A percentile compares a stretch with the other conserved stretches of the same genome.
These are phyloP conservation scores for Dascyllus trimaculatus DNA, from an alignment of 2,113 vertebrate genomes.

Conservation along the genomic window DNA sequence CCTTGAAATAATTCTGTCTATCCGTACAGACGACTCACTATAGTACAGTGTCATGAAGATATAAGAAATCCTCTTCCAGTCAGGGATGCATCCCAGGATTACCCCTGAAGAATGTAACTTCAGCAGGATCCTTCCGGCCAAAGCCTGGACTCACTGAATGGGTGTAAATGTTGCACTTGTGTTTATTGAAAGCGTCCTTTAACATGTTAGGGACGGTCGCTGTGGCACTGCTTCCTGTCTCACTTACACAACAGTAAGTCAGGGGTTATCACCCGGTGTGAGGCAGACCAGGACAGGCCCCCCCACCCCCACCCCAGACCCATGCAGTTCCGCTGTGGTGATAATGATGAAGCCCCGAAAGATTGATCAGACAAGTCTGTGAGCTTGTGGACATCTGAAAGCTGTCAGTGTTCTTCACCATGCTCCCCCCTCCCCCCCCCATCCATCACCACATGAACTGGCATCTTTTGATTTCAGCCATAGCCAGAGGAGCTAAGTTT, in stretches of 20 bases:
- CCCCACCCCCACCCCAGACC: constrained; percentile 29
- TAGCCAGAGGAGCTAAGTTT: not conserved
- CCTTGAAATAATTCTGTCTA: constrained; percentile 25
- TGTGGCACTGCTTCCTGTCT: constrained; percentile 18
- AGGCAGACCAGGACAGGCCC: constrained; percentile 40
- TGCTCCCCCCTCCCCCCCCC: too few species aligned
- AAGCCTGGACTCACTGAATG: not conserved
- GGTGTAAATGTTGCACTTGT: not conserved
- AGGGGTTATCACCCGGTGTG: constrained; percentile 59
- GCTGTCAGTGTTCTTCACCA: constrained; percentile 27
- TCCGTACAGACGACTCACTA: not conserved
- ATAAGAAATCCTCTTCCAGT: not conserved
- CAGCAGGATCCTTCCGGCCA: not conserved
- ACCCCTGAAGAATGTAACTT: not conserved
- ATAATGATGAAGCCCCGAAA: constrained; percentile 55
- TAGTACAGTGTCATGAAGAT: not conserved
- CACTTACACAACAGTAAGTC: constrained; percentile 12
- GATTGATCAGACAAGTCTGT: constrained; percentile 50
- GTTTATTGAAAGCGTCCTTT: not conserved
- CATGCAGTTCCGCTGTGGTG: constrained; percentile 37
- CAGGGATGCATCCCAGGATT: not conserved
- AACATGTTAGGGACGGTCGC: too few species aligned
- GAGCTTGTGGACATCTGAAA: constrained; percentile 52
- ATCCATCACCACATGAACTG: constrained; percentile 45
- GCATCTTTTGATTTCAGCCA: constrained; percentile 58